Evolutionary conservation across 2,113 vertebrate species (phyloP), one percentile per base, ranked within the genome.

Genomic region (Semnornis frantzii): DNA sequence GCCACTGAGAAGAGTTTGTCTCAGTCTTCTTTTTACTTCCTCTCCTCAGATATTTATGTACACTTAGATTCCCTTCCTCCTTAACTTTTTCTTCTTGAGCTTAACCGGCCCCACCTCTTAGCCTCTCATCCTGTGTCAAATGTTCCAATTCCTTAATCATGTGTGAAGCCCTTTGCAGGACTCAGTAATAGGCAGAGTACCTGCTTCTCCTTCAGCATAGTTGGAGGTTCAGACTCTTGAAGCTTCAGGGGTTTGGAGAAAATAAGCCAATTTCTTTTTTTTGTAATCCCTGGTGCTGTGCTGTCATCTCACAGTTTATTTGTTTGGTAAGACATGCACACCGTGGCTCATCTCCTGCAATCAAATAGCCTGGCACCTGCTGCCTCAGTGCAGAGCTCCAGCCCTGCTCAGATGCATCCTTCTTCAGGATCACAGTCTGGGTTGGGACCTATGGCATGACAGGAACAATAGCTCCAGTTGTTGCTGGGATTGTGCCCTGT

Each of bases 41-140:
- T 76, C 34, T 57, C 23, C 16, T 37, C 3, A 8, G 23, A 5
- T 68, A 11, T 34, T 76, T 72, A 25, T 44, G 11, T 14, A 28
- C 5, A 10, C 12, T 14, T 46, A 11, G 15, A 23, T 42, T 2
- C 7, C 10, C 15, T 8, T 48, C 2, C 9, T 13, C 7, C 16
- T 9, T 3, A 15, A 17, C 31, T 11, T 55, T 69, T 68, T 50
- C 31, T 80, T 72, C 33, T 60, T 68, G 23, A 89, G 10, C 17
- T 54, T 79, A 50, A 73, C 19, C 14, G 74, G 2, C 4, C 3
- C 5, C 13, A 50, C 31, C 18, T 39, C n/a, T 39, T 28, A 57
- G 59, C 21, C 44, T 77, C 24, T 76, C 8, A 15, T 11, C 0
- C 0, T 31, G 17, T 39, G n/a, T 28, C 20, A 44, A 34, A 27